Base-by-base conservation (phyloP, 2,113 vertebrate species). In the Corydoras maculifer region DNA sequence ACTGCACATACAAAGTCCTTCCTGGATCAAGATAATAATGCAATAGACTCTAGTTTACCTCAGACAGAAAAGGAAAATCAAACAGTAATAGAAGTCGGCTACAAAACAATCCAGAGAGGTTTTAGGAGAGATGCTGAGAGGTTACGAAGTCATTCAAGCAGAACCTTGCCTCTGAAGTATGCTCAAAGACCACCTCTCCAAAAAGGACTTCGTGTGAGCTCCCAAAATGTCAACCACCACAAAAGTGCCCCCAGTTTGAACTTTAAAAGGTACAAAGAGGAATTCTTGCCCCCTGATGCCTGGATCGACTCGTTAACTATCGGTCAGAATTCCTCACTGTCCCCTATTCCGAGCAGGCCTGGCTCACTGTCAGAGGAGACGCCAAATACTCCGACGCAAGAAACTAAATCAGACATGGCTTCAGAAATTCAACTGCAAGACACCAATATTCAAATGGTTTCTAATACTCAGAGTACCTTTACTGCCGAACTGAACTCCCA, bases 261-360 rank as follows among this genome's bases (percentile, higher is more conserved):
- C 72, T 84, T 78, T 0, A 82, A 82, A 63, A 75, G 72, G 55
- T 74, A 71, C 14, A 78, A 74, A 69, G n/a, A 76, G 3, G 3
- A 69, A 5, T 90, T 91, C 74, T 72, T 87, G 53, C 74, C 85
- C 8, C 90, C 89, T 2, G 83, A 87, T 49, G 86, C 82, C 0
- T 89, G 89, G 88, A 76, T 90, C 18, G 80, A 88, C 69, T 90
- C 88, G 3, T 70, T 89, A 3, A 90, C 77, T 73, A 79, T 82
- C 58, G 77, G 61, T 50, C 70, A 79, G 66, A 82, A 84, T 70
- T 80, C 80, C 77, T 83, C 81, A 0, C 32, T 9, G 14, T 61
- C 29, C 48, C 30, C 63, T 2, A 70, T 68, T 55, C n/a, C 48
- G 32, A 15, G 9, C 64, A 75, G 31, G 18, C 18, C 18, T 25